Evolutionary conservation across 2,797 vertebrate genomes (phyloP), one percentile per base, ranked within the genome.

Genomic region (Danio tinwini): DNA sequence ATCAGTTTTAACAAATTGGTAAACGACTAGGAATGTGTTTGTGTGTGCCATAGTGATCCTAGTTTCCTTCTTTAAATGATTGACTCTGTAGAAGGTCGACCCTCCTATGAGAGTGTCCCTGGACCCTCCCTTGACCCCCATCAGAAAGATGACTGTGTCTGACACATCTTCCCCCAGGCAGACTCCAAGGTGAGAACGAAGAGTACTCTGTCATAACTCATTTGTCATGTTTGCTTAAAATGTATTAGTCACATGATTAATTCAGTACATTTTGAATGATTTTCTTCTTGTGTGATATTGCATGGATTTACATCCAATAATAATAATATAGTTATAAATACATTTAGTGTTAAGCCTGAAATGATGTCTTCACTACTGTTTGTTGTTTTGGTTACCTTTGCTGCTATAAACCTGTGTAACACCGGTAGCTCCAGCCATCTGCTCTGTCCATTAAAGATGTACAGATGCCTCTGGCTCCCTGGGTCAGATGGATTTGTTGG

Each of bases 71-170:
- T 74, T 29, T 77, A 84, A 91, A 87, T 89, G 88, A 92, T 90
- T 86, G 86, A 89, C 77, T 84, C 85, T 29, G 67, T 76, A 67
- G 67, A 85, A 80, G 72, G 65, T 82, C 42, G 17, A 58, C 40
- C 16, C 71, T 75, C 65, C 64, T 56, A 11, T 42, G 77, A 81
- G 56, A 81, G 21, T 45, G 69, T 86, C 90, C 90, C 85, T 90
- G 89, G 87, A 83, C 86, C 87, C 64, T 89, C 83, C 91, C 90
- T 92, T 93, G 92, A 92, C 90, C 90, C 87, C 61, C 55, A 7
- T 59, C 62, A 45, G 62, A 62, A 85, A 71, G 75, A 62, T 81
- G 71, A 53, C n/a, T 71, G 16, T 80, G 67, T 64, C 70, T 70
- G 49, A 80, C 78, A 78, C 56, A 84, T 81, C 75, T 81, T 61